Base-by-base conservation (phyloP, 2,113 vertebrate species). In the Clupea harengus region DNA sequence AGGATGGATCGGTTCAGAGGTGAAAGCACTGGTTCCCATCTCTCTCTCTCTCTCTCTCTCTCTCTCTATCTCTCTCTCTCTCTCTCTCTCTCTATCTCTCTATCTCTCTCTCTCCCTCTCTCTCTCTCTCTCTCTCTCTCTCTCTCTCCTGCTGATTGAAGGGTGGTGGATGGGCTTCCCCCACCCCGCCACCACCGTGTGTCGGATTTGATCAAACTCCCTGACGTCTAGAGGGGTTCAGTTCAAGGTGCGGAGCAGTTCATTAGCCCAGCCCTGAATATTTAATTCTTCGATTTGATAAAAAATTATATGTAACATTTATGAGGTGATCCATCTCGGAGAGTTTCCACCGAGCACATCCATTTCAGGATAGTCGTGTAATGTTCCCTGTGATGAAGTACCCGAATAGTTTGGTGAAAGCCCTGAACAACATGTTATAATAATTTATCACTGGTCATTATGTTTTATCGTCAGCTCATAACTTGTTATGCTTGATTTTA, bases 201-300 rank as follows among this genome's bases (percentile, higher is more conserved):
- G 72, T 72, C 64, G 10, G 64, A 9, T 72, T 32, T 78, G 72
- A 78, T 39, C 39, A 44, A 78, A 78, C 28, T 78, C 72, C 17
- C 28, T 39, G 28, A 32, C 72, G 72, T 78, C 4, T 11, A 32
- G 72, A 78, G 13, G 83, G 85, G 87, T 89, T 89, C 88, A 82
- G 86, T 85, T 81, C 81, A 88, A 87, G 84, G 82, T 87, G 88
- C 72, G 82, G 89, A 81, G 81, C 86, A 89, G 84, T 91, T 94
- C 91, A 93, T 93, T 95, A 93, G 92, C 92, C 88, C 83, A 88
- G 10, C 32, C 85, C 89, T 95, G 89, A 94, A 95, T 95, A 93
- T 94, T 95, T 93, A 90, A 95, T 94, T 86, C 87, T 54, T 32
- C 85, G 85, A 92, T 94, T 90, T 92, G 88, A 92, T 92, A 90